Conservation (phyloP, 2,888 invertebrate species). For the Drosophila incognita region DNA sequence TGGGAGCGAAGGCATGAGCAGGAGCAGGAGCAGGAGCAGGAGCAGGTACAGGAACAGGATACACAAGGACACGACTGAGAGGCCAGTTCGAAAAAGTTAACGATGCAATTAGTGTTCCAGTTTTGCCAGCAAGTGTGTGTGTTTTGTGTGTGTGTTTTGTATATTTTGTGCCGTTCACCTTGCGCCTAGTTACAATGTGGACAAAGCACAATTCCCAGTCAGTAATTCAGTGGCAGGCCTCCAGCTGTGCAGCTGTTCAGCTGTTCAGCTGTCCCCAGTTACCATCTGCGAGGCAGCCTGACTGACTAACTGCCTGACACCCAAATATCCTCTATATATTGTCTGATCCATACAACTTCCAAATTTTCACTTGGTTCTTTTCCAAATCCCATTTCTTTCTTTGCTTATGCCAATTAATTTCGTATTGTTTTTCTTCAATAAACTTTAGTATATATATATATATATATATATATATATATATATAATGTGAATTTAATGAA, state of each 20-base stretch:
- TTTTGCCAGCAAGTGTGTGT: constrained; percentile 9
- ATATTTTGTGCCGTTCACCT: neutral
- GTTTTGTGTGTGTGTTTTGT: neutral
- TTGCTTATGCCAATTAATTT: neutral
- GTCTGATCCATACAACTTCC: neutral
- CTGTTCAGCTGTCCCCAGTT: constrained; percentile 7
- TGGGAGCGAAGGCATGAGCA: constrained; percentile 3
- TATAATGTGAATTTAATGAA: neutral
- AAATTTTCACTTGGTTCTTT: neutral
- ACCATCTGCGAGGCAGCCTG: neutral
- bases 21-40: constrained; percentile 16
- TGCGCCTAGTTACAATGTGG: constrained; percentile 21
- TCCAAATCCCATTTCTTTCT: neutral
- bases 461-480: neutral
- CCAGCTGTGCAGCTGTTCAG: constrained; percentile 11
- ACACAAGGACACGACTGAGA: constrained; percentile 18
- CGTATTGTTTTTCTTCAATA: neutral
- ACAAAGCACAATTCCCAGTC: constrained; percentile 17
- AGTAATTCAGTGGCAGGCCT: constrained; percentile 15
- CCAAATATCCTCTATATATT: neutral
- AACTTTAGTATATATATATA: neutral
- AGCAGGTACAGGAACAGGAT: constrained; percentile 9
- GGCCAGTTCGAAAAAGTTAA: constrained; percentile 59
- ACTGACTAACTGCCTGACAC: neutral
- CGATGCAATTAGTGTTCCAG: constrained; percentile 69